Evolutionary conservation across 30 jellyfish, hydroid and myxozoan genomes (phyloP).

Genomic region (Hydra vulgaris): DNA sequence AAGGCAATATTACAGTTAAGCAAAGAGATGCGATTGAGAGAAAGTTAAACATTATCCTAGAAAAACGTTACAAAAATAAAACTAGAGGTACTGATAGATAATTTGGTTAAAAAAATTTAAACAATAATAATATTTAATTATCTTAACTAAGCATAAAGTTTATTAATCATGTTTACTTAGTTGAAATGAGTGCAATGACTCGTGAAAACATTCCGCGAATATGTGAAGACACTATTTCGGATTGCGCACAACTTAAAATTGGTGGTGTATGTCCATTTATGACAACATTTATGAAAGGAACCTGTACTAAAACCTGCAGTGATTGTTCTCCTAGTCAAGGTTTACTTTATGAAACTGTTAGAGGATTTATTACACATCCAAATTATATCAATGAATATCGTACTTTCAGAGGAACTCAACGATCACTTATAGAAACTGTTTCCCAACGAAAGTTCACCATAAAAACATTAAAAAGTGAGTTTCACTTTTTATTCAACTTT

Average conservation of each 20-base stretch:
- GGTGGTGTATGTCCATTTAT: constrained; percentile 97
- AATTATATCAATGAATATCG: neutral
- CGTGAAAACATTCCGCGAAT: constrained; percentile 26
- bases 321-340: constrained; percentile 32
- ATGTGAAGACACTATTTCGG: constrained; percentile 56
- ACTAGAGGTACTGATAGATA: constrained; percentile 13
- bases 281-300: constrained; percentile 75
- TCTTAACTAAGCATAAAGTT: neutral
- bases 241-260: constrained; percentile 55
- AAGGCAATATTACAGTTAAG: constrained; percentile 53
- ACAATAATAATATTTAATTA: no score
- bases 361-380: neutral
- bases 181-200: constrained; percentile 25
- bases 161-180: neutral
- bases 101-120: neutral
- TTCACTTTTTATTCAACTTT: no score
- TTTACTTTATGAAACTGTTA: neutral
- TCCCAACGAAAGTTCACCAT: neutral
- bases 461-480: neutral
- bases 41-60: constrained; percentile 39
- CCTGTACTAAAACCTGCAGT: constrained; percentile 79
- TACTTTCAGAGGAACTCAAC: neutral
- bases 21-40: constrained; percentile 54
- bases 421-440: neutral
- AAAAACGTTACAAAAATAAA: constrained; percentile 38